Evolutionary conservation across 2,888 invertebrate genomes (phyloP), one percentile per base, ranked within the genome.

Genomic region (Xanthia togata): DNA sequence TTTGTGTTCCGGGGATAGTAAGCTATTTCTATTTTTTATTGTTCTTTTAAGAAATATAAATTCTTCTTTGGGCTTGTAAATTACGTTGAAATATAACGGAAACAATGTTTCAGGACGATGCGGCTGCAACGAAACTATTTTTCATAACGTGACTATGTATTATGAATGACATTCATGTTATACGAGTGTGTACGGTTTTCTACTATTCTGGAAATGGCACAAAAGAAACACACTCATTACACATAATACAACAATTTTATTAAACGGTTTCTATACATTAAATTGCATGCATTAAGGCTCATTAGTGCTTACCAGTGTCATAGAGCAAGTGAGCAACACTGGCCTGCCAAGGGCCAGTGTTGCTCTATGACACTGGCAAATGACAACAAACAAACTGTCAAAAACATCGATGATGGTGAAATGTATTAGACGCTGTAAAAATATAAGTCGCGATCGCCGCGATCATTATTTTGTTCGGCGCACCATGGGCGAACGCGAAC

Each of bases 1-100:
- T 86, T 89, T 84, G 79, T 84, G 81, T 76, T 72, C 55, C 68
- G 64, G 65, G 65, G 53, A 73, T 67, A 74, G 78, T 76, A n/a
- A 70, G 73, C 44, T 62, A 81, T 81, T 76, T 72, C 35, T 63
- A 31, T 78, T 73, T 81, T 57, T 70, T 75, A 64, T 69, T 70
- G 44, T 70, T 64, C 53, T 65, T 71, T 73, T 67, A 20, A 67
- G 72, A 59, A 72, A 69, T 71, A 41, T 31, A 38, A 47, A 63
- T 23, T 62, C n/a, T 65, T 17, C 55, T 64, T 60, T 73, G 26
- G 35, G 53, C 8, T 70, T 79, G 47, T 50, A 60, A 69, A 73
- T 73, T 60, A 73, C 23, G 41, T 64, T 23, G 17, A 55, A 82
- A 65, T 72, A 79, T 65, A 73, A 72, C 8, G 82, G 76, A 76